Evolutionary conservation across 2,113 vertebrate genomes (phyloP), one percentile per base, ranked within the genome.

Genomic region (Scartelaos histophorus): DNA sequence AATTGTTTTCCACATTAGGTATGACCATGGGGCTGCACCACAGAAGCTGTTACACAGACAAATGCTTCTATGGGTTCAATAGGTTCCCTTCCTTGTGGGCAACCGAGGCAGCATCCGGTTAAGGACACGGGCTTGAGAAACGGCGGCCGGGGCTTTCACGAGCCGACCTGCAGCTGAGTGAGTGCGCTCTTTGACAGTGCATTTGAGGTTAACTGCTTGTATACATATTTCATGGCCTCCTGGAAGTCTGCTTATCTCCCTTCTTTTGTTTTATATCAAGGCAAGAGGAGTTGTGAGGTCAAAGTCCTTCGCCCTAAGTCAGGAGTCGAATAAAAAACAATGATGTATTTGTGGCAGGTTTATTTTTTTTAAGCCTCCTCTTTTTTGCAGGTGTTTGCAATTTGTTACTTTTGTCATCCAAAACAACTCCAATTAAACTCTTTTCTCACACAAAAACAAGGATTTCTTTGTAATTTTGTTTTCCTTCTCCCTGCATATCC

Each of bases 141-240:
- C 1, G 22, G 43, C 65, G 25, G 1, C 17, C 34, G 25, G 69
- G 69, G 57, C 80, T 82, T 76, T 82, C 84, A 75, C 72, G 74
- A 67, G 62, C 67, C 81, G 73, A 80, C 87, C 81, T 69, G 71
- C 47, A 53, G 10, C 25, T 68, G 74, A 83, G 71, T 67, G 72
- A 77, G 62, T 43, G 83, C 61, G 71, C 64, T 69, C 70, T 45
- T 49, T 82, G 78, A 69, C 69, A 67, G 54, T 22, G 51, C 75
- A 67, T 75, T 67, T 61, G 73, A 83, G 80, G 85, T 86, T 85
- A 92, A 88, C 67, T 70, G 71, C 60, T 65, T 43, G 60, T 71
- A 90, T 90, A 66, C 73, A 92, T 91, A 86, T 89, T 87, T 83
- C 76, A 90, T 83, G 70, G 51, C 62, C 73, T 69, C 67, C 51